Percentiles rank a stretch among this genome's conserved stretches.
phyloP scores from a whole-genome alignment of 2,113 vertebrate species.

The Nothocercus julius region DNA sequence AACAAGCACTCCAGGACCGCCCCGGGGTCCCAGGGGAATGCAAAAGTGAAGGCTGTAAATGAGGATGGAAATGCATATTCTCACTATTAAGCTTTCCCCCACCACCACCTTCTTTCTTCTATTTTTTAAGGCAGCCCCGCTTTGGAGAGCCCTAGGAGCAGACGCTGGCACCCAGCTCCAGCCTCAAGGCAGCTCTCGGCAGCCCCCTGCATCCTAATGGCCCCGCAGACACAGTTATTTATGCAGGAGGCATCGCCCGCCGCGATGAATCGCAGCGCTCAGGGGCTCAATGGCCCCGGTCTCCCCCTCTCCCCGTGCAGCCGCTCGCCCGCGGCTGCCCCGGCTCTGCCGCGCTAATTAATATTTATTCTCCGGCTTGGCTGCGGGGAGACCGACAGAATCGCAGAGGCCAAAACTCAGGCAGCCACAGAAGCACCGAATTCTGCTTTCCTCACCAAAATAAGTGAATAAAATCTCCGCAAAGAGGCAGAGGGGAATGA shows the following conservation, averaged over 20 bases:
- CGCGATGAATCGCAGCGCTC: background rate
- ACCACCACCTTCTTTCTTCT: background rate
- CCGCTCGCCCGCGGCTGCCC: background rate
- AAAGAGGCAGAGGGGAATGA: background rate
- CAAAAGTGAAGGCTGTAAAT: background rate
- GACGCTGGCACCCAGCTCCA: too few relatives aligned
- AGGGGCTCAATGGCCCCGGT: background rate
- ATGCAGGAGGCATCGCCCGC: conserved; percentile 29
- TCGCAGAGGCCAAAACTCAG: background rate
- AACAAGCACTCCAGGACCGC: background rate
- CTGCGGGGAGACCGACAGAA: background rate
- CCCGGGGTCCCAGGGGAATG: too few relatives aligned
- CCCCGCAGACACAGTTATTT: conserved; percentile 4
- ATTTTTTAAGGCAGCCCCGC: background rate
- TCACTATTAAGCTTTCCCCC: background rate
- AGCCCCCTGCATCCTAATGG: background rate
- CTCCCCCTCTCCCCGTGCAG: background rate
- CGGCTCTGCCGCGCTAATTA: background rate
- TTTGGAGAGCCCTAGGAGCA: background rate
- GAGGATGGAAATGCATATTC: background rate
- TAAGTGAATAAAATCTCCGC: background rate
- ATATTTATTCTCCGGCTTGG: conserved; percentile 17
- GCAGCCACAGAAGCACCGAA: background rate
- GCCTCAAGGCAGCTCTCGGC: background rate
- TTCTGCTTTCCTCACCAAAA: background rate